Base-by-base conservation (phyloP, 2,113 vertebrate genomes). In the Larimichthys crocea region DNA sequence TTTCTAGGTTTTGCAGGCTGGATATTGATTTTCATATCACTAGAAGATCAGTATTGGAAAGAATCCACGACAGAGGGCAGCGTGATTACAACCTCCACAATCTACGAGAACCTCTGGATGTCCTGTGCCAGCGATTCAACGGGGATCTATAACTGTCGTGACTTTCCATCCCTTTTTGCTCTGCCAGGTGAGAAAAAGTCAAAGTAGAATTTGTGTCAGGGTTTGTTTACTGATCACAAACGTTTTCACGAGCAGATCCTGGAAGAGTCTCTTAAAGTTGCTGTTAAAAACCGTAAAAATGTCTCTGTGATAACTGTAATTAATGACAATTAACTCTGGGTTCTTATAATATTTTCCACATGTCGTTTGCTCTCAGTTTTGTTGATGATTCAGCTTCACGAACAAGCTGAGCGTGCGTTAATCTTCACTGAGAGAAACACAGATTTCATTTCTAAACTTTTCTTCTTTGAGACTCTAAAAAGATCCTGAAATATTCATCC, bases 81-180 rank as follows among this genome's bases (percentile, higher is more conserved):
- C 10, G 96, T 96, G 14, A 96, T 98, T 83, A 91, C 93, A 77
- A 97, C 96, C 65, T 96, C 95, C 56, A 92, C 94, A 55, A 74
- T 98, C 88, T 98, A 94, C 67, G 96, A 97, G 91, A 98, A 98
- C 89, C 95, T 98, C 8, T 98, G 97, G 97, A 95, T 95, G 88
- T 96, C 96, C 80, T 98, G 97, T 83, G 97, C 97, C 0, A 96
- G 94, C 5, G 97, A 98, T 80, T 97, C 97, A 50, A 88, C 95
- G 0, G 97, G 97, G 10, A 85, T 93, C 62, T 96, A 92, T 82
- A 96, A 96, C 93, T 98, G 97, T 89, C 84, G 96, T 19, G 94
- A 97, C 9, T 98, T 97, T 88, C 96, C 94, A 46, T 97, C 97
- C 4, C 85, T 98, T 88, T 92, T 98, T 67, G 96, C 96, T 53